Evolutionary conservation across 2,888 invertebrate genomes (phyloP).

Genomic region (Folsomia manolachei): DNA sequence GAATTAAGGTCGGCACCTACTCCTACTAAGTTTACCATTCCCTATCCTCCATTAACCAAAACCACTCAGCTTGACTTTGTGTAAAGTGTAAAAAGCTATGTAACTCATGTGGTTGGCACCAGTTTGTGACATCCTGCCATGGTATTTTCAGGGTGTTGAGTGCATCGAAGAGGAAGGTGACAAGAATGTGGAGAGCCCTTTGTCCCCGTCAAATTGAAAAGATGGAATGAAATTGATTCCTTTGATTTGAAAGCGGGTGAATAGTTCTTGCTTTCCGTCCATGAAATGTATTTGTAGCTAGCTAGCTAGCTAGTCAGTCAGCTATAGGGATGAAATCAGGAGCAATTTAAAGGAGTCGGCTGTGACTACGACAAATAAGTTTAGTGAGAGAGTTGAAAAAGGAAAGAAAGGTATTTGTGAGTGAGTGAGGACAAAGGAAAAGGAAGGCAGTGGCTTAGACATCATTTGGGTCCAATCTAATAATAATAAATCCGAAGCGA

Average conservation of each 20-base stretch:
- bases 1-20: too few relatives aligned
- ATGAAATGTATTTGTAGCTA: too few relatives aligned
- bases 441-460: conserved; percentile 46
- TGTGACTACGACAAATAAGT: conserved; percentile 11
- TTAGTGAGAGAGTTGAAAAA: background rate
- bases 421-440: conserved; percentile 14
- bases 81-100: too few relatives aligned
- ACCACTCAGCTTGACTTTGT: too few relatives aligned
- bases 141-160: conserved; percentile 5
- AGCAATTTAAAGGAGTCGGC: conserved; percentile 7
- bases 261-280: conserved; percentile 6
- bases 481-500: conserved; percentile 49
- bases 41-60: too few relatives aligned
- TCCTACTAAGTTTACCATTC: too few relatives aligned
- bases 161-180: conserved; percentile 24
- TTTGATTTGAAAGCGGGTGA: conserved; percentile 29
- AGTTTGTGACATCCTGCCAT: too few relatives aligned
- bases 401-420: conserved; percentile 13
- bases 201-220: conserved; percentile 34
- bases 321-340: conserved; percentile 2
- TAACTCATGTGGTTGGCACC: too few relatives aligned
- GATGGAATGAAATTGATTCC: conserved; percentile 42
- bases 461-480: conserved; percentile 49
- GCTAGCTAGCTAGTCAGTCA: too few relatives aligned
- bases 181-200: conserved; percentile 36